Conservation (phyloP, 2,888 invertebrate genomes). For the Eubasilissa splendida region DNA sequence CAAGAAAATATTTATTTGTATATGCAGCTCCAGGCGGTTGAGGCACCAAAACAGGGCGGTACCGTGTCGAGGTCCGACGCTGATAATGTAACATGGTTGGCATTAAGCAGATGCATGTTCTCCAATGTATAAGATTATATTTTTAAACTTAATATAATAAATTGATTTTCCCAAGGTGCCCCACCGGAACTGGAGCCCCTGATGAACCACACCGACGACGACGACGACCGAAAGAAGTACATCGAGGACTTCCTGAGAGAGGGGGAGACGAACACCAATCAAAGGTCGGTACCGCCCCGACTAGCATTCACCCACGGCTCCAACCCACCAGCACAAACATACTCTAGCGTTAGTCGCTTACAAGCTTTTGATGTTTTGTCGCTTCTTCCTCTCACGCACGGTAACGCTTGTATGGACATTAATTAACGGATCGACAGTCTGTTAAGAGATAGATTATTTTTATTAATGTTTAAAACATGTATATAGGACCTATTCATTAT, state of each 20-base stretch:
- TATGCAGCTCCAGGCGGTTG: no score
- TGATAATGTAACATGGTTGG: no score
- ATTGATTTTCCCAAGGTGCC: constrained; percentile 63
- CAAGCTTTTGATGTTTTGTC: constrained; percentile 7
- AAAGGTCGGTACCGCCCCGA: constrained; percentile 35
- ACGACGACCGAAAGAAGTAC: constrained; percentile 68
- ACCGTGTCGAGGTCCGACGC: no score
- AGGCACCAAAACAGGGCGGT: no score
- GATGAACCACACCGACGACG: constrained; percentile 78
- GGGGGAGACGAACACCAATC: constrained; percentile 64
- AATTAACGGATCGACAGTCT: neutral
- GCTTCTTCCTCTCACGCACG: no score
- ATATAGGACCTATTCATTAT: no score
- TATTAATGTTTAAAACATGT: no score
- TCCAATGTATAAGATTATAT: neutral
- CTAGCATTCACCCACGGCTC: neutral
- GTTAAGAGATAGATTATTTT: no score
- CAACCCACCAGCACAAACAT: neutral
- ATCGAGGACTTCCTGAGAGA: constrained; percentile 72
- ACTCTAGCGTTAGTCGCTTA: constrained; percentile 8
- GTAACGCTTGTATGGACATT: neutral
- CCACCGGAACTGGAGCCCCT: constrained; percentile 83
- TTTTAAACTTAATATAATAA: neutral
- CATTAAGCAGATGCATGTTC: no score
- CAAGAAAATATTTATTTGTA: no score